Evolutionary conservation across 2,113 vertebrate genomes (phyloP).

Genomic region (Acanthisitta chloris): DNA sequence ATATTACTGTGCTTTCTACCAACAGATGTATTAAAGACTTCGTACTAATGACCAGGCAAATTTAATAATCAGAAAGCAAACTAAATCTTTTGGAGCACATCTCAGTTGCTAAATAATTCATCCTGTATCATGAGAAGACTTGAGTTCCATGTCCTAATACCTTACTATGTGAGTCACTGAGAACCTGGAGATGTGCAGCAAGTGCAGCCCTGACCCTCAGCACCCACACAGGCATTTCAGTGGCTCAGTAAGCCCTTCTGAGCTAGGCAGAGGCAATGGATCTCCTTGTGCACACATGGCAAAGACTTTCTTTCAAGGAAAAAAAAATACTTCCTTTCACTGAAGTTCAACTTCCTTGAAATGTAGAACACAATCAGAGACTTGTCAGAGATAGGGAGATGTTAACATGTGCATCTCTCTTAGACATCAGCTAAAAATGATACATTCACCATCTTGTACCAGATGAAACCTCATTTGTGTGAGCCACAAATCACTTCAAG

Average conservation of each 20-base stretch:
- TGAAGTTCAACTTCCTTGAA: conserved; percentile 11
- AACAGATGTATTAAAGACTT: not conserved
- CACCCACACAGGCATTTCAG: not conserved
- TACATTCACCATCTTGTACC: conserved; percentile 24
- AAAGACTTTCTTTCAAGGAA: not conserved
- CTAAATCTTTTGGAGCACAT: not conserved
- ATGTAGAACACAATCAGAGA: not conserved
- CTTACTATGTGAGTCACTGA: not conserved
- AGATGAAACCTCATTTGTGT: conserved; percentile 20
- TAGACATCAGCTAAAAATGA: conserved; percentile 11
- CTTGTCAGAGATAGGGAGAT: not conserved
- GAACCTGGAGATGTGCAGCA: not conserved
- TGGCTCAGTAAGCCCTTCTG: not conserved
- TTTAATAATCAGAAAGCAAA: not conserved
- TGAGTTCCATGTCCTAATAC: not conserved
- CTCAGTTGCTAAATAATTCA: not conserved
- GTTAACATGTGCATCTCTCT: not conserved
- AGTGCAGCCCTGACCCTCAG: not conserved
- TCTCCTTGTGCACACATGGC: not conserved
- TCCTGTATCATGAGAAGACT: not conserved
- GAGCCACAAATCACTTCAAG: conserved; percentile 1
- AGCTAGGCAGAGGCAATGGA: not conserved
- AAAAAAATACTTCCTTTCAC: not conserved
- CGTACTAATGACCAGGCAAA: not conserved
- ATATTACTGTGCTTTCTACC: not conserved